phyloP scores from a whole-genome alignment of 2,888 invertebrate genomes.

The Entomobrya proxima region DNA sequence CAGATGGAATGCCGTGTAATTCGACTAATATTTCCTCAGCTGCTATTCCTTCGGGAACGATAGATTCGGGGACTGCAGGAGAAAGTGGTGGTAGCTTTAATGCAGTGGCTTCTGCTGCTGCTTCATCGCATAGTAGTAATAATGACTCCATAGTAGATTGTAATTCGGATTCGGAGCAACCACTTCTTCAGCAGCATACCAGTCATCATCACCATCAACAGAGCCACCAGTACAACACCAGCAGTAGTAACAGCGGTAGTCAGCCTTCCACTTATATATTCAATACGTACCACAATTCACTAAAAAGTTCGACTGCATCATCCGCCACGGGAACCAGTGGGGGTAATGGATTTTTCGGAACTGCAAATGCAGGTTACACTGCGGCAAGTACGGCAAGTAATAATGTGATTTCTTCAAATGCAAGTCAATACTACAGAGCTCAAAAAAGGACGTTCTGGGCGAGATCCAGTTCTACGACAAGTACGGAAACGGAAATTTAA shows the following conservation, averaged over 20 bases:
- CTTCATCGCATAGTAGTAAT: slow-evolving; percentile 32
- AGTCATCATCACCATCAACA: slow-evolving; percentile 29
- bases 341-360: slow-evolving; percentile 40
- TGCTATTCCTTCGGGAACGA: neutral
- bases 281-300: slow-evolving; percentile 59
- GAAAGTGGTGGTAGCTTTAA: neutral
- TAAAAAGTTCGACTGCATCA: slow-evolving; percentile 7
- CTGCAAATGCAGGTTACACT: slow-evolving; percentile 48
- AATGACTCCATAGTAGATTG: slow-evolving; percentile 56
- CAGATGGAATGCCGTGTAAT: slow-evolving; percentile 15
- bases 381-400: slow-evolving; percentile 51
- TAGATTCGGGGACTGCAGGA: slow-evolving; percentile 16
- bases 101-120: neutral
- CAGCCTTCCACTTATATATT: slow-evolving; percentile 50
- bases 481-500: slow-evolving; percentile 75
- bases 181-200: slow-evolving; percentile 39
- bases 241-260: neutral
- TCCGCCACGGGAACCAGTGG: neutral
- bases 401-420: slow-evolving; percentile 55
- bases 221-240: slow-evolving; percentile 33
- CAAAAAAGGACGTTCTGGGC: slow-evolving; percentile 75
- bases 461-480: slow-evolving; percentile 73
- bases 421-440: slow-evolving; percentile 72
- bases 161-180: slow-evolving; percentile 61
- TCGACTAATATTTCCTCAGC: slow-evolving; percentile 25